phyloP scores from a whole-genome alignment of 2,888 invertebrate genomes.

The Nowickia ferox region DNA sequence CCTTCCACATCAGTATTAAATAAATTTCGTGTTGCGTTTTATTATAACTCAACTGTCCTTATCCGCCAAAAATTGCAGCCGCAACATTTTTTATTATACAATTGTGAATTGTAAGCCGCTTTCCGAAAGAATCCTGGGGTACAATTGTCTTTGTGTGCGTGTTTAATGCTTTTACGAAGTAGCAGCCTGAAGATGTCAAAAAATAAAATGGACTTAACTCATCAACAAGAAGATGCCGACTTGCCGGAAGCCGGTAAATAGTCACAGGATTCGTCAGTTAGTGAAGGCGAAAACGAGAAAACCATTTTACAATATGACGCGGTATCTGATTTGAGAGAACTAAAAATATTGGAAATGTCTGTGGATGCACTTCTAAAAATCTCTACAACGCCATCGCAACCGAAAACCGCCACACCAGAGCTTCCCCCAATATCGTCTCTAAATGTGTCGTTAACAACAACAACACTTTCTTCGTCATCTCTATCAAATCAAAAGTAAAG shows the following conservation, averaged over 20 bases:
- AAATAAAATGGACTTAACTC: background rate
- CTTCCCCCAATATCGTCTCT: no score
- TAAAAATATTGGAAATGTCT: background rate
- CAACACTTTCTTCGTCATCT: background rate
- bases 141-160: background rate
- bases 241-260: background rate
- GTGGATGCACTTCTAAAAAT: background rate
- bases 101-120: background rate
- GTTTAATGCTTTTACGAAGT: background rate
- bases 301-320: background rate
- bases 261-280: background rate
- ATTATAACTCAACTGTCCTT: no score
- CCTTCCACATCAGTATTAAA: no score
- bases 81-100: background rate
- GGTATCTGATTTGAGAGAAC: constrained; percentile 2
- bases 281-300: constrained; percentile 6
- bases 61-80: background rate
- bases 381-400: no score
- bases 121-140: background rate
- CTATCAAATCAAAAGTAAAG: background rate
- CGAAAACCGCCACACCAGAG: no score
- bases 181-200: background rate
- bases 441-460: background rate
- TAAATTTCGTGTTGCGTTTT: no score
- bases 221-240: background rate